Base-by-base conservation (phyloP, 2,888 invertebrate genomes). In the Polydrusus pterygomalis region DNA sequence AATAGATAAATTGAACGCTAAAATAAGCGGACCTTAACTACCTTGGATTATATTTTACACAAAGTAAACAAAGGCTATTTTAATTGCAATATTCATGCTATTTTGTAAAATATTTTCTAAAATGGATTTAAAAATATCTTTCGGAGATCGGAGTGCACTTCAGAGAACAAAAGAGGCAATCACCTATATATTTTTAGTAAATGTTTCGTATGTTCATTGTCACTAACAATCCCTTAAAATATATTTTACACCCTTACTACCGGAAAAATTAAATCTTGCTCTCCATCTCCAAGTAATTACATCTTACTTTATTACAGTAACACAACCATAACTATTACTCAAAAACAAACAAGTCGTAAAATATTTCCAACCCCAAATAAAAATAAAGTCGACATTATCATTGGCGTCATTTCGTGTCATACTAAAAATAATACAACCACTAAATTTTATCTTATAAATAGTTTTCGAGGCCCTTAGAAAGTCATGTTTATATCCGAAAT, bases 381-480 rank as follows among this genome's bases (percentile, higher is more conserved):
- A 51, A 58, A 58, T 58, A 58, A 69, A 58, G 38, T 58, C 58
- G 56, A 30, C 30, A 51, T n/a, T 68, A 18, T 20, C 40, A 54
- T 68, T 54, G 54, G 38, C 40, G 43, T 34, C 17, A 49, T 51
- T 65, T n/a, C 38, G 0, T 34, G 45, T 30, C 64, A 17, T 34
- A 75, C 75, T 75, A 70, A 75, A 73, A 75, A 70, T 75, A 75
- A 70, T 70, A 75, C 75, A 75, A 75, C 70, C 67, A 75, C 75
- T 75, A 75, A 75, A 75, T 75, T 75, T 70, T 60, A 67, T 60
- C 30, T 65, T 70, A 67, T 74, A 64, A 70, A 74, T 69, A 74
- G 69, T 60, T 45, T 11, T 13, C 40, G 63, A 15, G 34, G 17
- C 51, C 62, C 69, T 38, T 30, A 51, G 34, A 70, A 38, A 64